Base-by-base conservation (phyloP, 2,113 vertebrate genomes). In the Sebastes fasciatus region DNA sequence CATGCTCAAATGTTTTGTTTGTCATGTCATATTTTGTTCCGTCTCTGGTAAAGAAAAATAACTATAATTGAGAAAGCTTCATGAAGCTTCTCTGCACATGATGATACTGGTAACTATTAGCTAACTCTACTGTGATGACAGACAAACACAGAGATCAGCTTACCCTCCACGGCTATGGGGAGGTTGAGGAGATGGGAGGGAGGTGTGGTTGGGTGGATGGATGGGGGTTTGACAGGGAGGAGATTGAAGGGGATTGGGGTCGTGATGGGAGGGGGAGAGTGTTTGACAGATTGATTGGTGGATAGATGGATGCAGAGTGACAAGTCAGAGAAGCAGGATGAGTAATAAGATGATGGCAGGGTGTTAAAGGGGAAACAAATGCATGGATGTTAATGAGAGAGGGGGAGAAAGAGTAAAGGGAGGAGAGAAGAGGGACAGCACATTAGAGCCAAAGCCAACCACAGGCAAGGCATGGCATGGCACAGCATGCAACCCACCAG, bases 141-240 rank as follows among this genome's bases (percentile, higher is more conserved):
- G 64, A 91, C 82, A 83, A 49, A 79, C 74, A 90, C 76, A 83
- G 3, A 86, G 71, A 88, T 88, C 84, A 79, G 79, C 93, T 94
- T 94, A 94, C 93, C 93, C 93, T 91, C 93, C 93, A 94, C 3
- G 93, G 92, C 92, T 94, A 91, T 40, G 9, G 65, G 85, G 61
- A 76, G 80, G 58, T 64, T 23, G 69, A 74, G 45, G 82, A 42
- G 9, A 55, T 45, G 52, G 63, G 43, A 74, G 80, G 14, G 42
- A 54, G 66, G 52, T 67, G 68, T 63, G 75, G 55, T 68, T 7
- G 62, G 54, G 57, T 45, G 65, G 40, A 60, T 34, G 21, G 23
- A n/a, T n/a, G n/a, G 34, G 63, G 4, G 21, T 65, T 40, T 67
- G 61, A 70, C 17, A 65, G 49, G 46, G 45, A 62, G 40, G 77